These are phyloP conservation scores for Tenodera sinensis DNA, from an alignment of 2,888 invertebrate genomes.

Conservation along the genomic window DNA sequence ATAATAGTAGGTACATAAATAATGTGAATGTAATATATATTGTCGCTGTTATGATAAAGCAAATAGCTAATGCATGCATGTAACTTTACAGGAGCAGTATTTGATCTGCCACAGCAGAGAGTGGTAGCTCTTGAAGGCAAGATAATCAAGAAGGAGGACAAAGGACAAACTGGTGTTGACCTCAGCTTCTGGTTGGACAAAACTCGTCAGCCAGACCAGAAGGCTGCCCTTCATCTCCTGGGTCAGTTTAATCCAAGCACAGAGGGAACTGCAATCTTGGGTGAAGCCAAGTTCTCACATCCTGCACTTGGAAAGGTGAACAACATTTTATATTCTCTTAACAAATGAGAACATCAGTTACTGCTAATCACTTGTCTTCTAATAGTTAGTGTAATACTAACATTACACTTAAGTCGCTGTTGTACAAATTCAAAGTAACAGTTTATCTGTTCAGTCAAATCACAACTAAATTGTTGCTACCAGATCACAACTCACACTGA, in stretches of 20 bases:
- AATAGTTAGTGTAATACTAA: too few relatives aligned
- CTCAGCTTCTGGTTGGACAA: constrained; percentile 66
- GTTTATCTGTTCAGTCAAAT: too few relatives aligned
- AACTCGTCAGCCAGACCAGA: constrained; percentile 56
- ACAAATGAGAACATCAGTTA: too few relatives aligned
- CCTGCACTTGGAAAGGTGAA: constrained; percentile 59
- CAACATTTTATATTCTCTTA: too few relatives aligned
- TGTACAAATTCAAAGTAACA: too few relatives aligned
- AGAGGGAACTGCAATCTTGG: constrained; percentile 50
- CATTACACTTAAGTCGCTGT: too few relatives aligned
- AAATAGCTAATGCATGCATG: not conserved
- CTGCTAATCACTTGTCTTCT: too few relatives aligned
- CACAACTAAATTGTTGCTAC: too few relatives aligned
- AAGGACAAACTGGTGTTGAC: constrained; percentile 38
- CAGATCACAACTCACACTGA: too few relatives aligned
- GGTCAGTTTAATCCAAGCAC: constrained; percentile 44
- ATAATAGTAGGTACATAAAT: too few relatives aligned
- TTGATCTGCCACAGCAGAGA: constrained; percentile 13
- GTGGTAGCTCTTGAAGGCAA: constrained; percentile 23
- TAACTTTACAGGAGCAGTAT: not conserved
- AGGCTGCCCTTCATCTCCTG: not conserved
- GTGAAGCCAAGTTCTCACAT: constrained; percentile 61
- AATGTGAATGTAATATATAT: too few relatives aligned
- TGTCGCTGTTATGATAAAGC: too few relatives aligned
- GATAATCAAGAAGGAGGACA: not conserved